Base-by-base conservation (phyloP, 2,888 invertebrate species). In the Apotomis capreana region DNA sequence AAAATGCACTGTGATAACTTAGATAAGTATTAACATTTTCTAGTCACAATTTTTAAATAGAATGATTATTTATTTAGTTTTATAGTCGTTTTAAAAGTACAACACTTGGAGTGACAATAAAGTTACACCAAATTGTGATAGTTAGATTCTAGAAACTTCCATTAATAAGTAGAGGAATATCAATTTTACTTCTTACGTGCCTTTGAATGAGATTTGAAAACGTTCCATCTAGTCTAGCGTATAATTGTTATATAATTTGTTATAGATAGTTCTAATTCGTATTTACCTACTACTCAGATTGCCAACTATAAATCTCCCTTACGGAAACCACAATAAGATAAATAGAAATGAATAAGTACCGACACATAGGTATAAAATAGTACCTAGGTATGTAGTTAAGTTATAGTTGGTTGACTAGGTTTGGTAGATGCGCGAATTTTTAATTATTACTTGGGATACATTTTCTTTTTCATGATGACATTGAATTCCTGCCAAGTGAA, bases 1-100 rank as follows among this genome's bases (percentile, higher is more conserved):
- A 63, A 54, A 74, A 69, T 70, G 70, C 60, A 76, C 76, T 79
- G 77, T 79, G 78, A 79, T 79, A 78, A 77, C 57, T 58, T 57
- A n/a, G 44, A 36, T 58, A 40, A 46, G 57, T 61, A 60, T 70
- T 64, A 9, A 51, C 46, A 51, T 68, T 71, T 67, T 68, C 57
- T 68, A 71, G 71, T 71, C 57, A 68, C 70, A 46, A 6, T 61
- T 71, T 67, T 71, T 52, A 67, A 57, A 57, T 26, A 61, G 36
- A 40, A 12, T 59, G 8, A 9, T 9, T 46, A 57, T 13, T 55
- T 67, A 57, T 26, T 55, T 67, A 70, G 54, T 71, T 67, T 70
- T 55, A n/a, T 57, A 65, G 57, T 65, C 15, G 65, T 65, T 57
- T 59, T 57, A 57, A 61, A n/a, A 51, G 13, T 26, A 49, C 54